phyloP scores from a whole-genome alignment of 1,140 invertebrate species.

The Danaus plexippus region DNA sequence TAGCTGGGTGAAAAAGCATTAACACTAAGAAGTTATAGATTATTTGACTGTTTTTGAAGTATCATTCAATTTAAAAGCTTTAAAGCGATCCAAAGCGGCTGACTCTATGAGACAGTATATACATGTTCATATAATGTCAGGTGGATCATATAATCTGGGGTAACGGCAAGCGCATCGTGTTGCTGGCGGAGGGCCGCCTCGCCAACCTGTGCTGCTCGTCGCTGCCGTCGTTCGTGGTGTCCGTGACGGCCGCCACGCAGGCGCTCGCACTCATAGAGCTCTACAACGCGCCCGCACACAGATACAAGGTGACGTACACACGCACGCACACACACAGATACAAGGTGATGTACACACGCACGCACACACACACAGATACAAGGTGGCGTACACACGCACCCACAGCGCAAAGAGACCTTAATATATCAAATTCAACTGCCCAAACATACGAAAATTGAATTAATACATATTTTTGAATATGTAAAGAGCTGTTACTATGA shows the following conservation, averaged over 20 bases:
- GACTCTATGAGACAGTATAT: no score
- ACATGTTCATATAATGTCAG: slow-evolving; percentile 22
- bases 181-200: slow-evolving; percentile 94
- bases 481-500: no score
- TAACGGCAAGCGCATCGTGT: slow-evolving; percentile 91
- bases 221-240: slow-evolving; percentile 97
- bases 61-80: no score
- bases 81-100: no score
- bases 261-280: slow-evolving; percentile 96
- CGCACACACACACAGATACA: slow-evolving; percentile 21
- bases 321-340: slow-evolving; percentile 80
- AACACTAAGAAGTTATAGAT: no score
- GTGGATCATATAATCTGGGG: slow-evolving; percentile 98
- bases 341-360: slow-evolving; percentile 72
- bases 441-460: no score
- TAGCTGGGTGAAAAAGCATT: no score
- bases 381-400: no score
- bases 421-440: no score
- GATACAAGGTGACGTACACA: slow-evolving; percentile 81
- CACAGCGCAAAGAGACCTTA: no score
- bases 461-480: no score
- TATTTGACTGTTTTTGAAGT: no score
- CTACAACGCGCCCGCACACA: slow-evolving; percentile 93
- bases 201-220: slow-evolving; percentile 98
- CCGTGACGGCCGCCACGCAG: slow-evolving; percentile 95